Evolutionary conservation across 2,888 invertebrate species (phyloP), one percentile per base, ranked within the genome.

Genomic region (Chesias legatella): DNA sequence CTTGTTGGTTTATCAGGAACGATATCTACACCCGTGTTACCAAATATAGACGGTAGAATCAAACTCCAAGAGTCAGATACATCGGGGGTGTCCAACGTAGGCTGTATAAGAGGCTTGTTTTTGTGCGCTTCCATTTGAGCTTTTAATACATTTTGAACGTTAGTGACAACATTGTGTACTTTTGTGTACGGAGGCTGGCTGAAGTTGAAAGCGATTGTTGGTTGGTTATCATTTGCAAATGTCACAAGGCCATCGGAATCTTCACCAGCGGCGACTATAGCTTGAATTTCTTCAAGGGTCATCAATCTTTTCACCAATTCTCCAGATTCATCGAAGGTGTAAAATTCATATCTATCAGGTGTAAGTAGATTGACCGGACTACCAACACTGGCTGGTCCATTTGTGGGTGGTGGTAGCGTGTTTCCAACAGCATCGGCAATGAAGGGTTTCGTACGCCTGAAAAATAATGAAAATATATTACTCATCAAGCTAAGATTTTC

Each of bases 291-390:
- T 62, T 94, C 91, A 58, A 95, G 80, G 5, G 95, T 95, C 95
- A 96, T 96, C 21, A 95, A 88, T 44, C 94, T 90, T 63, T 94
- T 95, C 0, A 95, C 92, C 10, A 95, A 88, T 63, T 95, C 94
- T 7, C 95, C 95, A 39, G 92, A 92, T 62, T 95, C 94, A 63
- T 95, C 94, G 62, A 95, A 94, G 0, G 95, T 95, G 69, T 95
- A 95, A 73, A 95, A 96, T 67, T 95, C 95, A 72, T 95, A 95
- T 65, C 93, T 90, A 67, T 95, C 95, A 1, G 95, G 96, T 52
- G 93, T 93, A 4, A 95, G 79, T 0, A 96, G 85, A 59, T 93
- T 92, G 0, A 94, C 94, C 0, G 95, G 95, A 47, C 95, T 95
- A n/a, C 93, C 93, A 1, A 93, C 90, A 48, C 92, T 90, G 4